phyloP scores from a whole-genome alignment of 2,888 invertebrate genomes.

The Abrostola triplasia region DNA sequence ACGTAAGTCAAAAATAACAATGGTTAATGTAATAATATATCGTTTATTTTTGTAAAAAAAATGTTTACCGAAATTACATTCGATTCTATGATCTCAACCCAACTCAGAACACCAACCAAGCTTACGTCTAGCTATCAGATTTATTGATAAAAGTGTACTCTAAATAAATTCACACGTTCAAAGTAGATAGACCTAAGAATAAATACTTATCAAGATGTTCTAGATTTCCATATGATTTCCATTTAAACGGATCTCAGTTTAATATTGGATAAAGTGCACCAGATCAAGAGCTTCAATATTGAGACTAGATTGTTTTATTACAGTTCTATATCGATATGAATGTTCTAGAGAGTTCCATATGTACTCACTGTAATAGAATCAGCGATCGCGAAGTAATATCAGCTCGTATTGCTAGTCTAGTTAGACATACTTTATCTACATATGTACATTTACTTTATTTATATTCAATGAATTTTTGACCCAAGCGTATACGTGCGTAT shows the following conservation, averaged over 20 bases:
- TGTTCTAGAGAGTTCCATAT: slow-evolving; percentile 2
- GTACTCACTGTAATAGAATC: background rate
- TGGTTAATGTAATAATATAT: no score
- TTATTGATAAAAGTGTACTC: no score
- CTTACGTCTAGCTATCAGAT: no score
- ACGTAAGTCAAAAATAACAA: no score
- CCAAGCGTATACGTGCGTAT: no score
- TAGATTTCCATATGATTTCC: background rate
- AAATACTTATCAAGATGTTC: background rate
- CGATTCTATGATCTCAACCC: no score
- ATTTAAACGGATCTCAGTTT: slow-evolving; percentile 2
- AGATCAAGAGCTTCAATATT: background rate
- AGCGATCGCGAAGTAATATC: background rate
- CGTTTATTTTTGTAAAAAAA: no score
- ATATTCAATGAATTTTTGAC: no score
- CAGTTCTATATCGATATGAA: slow-evolving; percentile 2
- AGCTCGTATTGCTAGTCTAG: background rate
- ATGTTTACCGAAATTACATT: no score
- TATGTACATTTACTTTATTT: no score
- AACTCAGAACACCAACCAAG: no score
- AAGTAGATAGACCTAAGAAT: background rate
- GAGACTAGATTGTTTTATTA: slow-evolving; percentile 4
- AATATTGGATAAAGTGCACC: slow-evolving; percentile 9
- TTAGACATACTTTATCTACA: background rate
- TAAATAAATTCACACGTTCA: background rate